These are phyloP conservation scores for Morone chrysops DNA, from an alignment of 2,113 vertebrate species.

Conservation along the genomic window DNA sequence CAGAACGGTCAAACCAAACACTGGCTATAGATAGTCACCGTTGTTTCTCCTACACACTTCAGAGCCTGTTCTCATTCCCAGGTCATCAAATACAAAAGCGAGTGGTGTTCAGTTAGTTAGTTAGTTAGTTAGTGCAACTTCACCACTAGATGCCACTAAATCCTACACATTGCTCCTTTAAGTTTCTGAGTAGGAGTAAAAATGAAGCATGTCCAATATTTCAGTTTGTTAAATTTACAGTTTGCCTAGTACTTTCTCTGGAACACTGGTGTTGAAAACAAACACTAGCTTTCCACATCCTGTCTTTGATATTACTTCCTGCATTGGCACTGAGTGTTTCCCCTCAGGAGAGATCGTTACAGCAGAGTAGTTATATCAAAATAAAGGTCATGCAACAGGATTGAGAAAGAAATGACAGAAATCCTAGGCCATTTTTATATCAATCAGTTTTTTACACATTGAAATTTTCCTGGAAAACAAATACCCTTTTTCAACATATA, in stretches of 20 bases:
- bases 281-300: background rate
- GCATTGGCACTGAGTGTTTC: background rate
- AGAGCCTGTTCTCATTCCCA: too few species aligned
- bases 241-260: background rate
- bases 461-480: background rate
- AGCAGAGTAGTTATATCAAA: background rate
- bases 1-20: too few species aligned
- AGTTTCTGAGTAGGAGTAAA: too few species aligned
- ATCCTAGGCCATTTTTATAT: background rate
- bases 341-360: background rate
- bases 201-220: too few species aligned
- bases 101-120: too few species aligned
- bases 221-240: background rate
- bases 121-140: too few species aligned
- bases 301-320: background rate
- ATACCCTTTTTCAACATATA: background rate
- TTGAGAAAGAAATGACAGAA: background rate
- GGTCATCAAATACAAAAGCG: too few species aligned
- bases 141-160: too few species aligned
- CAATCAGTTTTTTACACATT: too few species aligned
- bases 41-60: too few species aligned
- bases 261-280: background rate
- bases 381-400: background rate
- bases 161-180: too few species aligned
- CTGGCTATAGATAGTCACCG: too few species aligned